phyloP scores from a whole-genome alignment of 2,888 invertebrate species.

The Physocephala rufipes region DNA sequence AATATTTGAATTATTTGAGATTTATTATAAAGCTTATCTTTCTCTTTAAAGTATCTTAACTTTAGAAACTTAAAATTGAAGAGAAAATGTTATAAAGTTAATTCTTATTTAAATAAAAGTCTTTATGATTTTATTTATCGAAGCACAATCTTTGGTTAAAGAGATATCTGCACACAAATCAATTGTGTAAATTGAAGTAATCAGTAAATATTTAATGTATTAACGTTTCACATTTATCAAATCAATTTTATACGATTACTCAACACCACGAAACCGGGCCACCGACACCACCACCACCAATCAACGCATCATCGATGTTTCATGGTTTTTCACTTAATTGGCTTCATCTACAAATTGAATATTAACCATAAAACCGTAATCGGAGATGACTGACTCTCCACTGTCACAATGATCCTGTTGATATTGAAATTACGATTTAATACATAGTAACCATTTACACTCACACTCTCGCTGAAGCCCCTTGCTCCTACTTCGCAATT shows the following conservation, averaged over 20 bases:
- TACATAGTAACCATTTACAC: background rate
- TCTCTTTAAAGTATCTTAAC: too few relatives aligned
- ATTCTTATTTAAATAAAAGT: too few relatives aligned
- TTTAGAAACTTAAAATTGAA: too few relatives aligned
- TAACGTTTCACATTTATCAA: background rate
- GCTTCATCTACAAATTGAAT: slow-evolving; percentile 22
- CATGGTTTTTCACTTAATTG: slow-evolving; percentile 20
- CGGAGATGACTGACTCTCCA: background rate
- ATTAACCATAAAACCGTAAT: slow-evolving; percentile 4
- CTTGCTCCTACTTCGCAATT: background rate
- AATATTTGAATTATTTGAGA: too few relatives aligned
- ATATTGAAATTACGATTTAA: slow-evolving; percentile 8
- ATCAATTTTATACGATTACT: background rate
- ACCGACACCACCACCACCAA: background rate
- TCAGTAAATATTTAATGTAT: too few relatives aligned
- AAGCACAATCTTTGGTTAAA: too few relatives aligned
- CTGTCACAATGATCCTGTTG: background rate
- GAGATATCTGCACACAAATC: background rate
- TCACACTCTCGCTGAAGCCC: background rate
- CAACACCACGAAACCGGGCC: background rate
- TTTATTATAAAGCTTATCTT: too few relatives aligned
- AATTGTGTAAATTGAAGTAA: too few relatives aligned
- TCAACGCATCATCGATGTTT: background rate
- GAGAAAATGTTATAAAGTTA: too few relatives aligned
- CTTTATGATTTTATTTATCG: too few relatives aligned